Base-by-base conservation (phyloP, 1,140 invertebrate species). In the Probaryconus sp. region DNA sequence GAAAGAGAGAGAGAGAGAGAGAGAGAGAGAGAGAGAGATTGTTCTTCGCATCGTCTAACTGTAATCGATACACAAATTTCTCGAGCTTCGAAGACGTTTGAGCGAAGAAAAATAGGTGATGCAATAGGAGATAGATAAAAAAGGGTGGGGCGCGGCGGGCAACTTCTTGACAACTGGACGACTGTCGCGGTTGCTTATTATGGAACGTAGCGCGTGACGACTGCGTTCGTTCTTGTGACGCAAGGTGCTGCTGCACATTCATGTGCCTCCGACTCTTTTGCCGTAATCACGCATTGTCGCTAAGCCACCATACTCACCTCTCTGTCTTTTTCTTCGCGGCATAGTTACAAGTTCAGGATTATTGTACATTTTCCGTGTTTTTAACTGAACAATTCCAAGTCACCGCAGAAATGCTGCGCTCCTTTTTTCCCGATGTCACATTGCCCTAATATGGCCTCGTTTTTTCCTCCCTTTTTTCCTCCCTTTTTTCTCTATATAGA, bases 141-240 rank as follows among this genome's bases (percentile, higher is more conserved):
- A 24, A 42, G 26, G 20, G 28, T 21, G 47, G 33, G 45, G 45
- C 11, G n/a, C 33, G 11, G 17, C n/a, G 42, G 24, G 40, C 37
- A 40, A 56, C 51, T 60, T 60, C 60, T 51, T 45, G 43, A 56
- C 38, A 76, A 70, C 65, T 26, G 31, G 72, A 63, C 67, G 60
- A 72, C 74, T 69, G 61, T 61, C 56, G 51, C 61, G 61, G 33
- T 51, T 31, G 47, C 48, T 60, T 51, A 43, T 67, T 56, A 67
- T 67, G 63, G 63, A 56, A 67, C 51, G 35, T 40, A n/a, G 61
- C 61, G 61, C 48, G 48, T 53, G 61, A 55, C 51, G 63, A 67
- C 43, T 50, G 51, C 40, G 38, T 64, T 42, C 43, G 51, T 45
- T 60, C 50, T 70, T 56, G 40, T 42, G 50, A 63, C 50, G 31